Evolutionary conservation across 2,113 vertebrate species (phyloP).

Genomic region (Lagopus muta): DNA sequence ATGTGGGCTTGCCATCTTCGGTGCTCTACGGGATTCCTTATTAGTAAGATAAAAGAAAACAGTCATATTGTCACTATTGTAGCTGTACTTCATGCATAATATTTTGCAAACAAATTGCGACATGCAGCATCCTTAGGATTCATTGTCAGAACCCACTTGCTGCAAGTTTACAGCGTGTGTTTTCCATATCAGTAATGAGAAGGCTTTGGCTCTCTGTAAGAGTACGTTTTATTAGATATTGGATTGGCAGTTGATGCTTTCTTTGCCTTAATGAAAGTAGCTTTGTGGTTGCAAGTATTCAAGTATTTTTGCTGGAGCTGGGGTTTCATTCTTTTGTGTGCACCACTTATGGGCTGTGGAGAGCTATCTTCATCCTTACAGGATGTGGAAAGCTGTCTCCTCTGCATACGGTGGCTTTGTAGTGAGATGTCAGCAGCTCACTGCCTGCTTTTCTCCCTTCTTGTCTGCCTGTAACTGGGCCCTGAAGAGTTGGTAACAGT

Average conservation of each 20-base stretch:
- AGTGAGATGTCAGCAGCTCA: background rate
- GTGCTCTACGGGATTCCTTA: background rate
- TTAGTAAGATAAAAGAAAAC: background rate
- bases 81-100: background rate
- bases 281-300: background rate
- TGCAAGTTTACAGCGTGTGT: background rate
- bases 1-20: background rate
- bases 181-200: background rate
- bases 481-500: accelerated
- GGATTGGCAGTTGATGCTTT: background rate
- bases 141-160: background rate
- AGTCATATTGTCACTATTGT: background rate
- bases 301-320: background rate
- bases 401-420: accelerated
- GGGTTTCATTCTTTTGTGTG: background rate
- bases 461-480: background rate
- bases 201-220: background rate
- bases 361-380: background rate
- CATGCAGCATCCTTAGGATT: background rate
- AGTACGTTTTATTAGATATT: accelerated
- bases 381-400: background rate
- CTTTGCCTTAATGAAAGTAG: background rate
- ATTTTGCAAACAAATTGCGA: background rate
- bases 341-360: background rate
- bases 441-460: background rate